Conservation (phyloP, 2,113 vertebrate species). For the Corythornis madagascariensis region DNA sequence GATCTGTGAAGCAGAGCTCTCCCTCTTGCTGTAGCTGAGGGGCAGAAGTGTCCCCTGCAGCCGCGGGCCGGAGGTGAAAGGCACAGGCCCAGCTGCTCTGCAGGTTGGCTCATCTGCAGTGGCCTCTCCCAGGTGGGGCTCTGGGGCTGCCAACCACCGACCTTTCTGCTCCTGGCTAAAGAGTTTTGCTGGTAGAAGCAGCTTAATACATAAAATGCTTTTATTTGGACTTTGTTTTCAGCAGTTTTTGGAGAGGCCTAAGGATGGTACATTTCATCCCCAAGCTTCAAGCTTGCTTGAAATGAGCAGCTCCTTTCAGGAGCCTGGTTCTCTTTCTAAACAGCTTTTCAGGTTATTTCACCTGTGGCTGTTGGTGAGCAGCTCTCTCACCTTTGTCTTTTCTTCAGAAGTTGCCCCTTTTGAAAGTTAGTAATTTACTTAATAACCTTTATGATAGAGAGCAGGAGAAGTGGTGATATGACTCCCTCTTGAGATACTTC, state of each 20-base stretch:
- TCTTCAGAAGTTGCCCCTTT: neutral
- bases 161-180: neutral
- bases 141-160: neutral
- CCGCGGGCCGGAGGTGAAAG: neutral
- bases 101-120: neutral
- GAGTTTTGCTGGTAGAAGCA: neutral
- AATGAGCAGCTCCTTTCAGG: neutral
- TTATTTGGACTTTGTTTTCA: neutral
- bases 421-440: neutral
- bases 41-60: neutral
- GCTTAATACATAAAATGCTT: accelerated
- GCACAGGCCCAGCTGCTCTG: neutral
- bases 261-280: neutral
- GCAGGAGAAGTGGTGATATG: neutral
- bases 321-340: neutral
- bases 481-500: neutral
- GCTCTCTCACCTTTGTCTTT: neutral
- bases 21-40: neutral
- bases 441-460: neutral
- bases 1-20: neutral
- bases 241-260: neutral
- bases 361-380: neutral
- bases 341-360: neutral
- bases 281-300: neutral
- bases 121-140: neutral